A percentile compares a stretch with the other conserved stretches of the same genome.
Evolutionary conservation across 2,888 invertebrate species (phyloP).

Genomic region (Drosophila helvetica): DNA sequence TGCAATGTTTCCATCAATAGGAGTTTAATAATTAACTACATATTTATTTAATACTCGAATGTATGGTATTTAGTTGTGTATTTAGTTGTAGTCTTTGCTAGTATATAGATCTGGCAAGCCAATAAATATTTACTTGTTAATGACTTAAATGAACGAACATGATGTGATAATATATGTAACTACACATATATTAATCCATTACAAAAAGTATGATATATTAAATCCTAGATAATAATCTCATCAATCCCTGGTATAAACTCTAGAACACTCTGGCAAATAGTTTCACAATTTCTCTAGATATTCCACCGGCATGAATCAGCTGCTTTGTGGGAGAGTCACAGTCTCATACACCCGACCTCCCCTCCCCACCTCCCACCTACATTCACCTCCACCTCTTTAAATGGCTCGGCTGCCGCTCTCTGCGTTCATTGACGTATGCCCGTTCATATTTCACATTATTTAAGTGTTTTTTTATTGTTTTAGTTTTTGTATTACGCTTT

Average conservation of each 20-base stretch:
- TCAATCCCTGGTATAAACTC: not conserved
- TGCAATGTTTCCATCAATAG: not conserved
- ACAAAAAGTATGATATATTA: too few species aligned
- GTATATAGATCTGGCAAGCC: not conserved
- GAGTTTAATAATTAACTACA: too few species aligned
- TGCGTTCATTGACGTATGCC: constrained; percentile 59
- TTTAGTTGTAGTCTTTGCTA: not conserved
- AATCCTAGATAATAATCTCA: too few species aligned
- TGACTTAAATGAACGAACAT: too few species aligned
- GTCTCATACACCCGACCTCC: not conserved
- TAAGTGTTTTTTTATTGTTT: constrained; percentile 30
- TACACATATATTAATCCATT: too few species aligned
- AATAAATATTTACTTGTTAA: too few species aligned
- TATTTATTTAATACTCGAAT: too few species aligned
- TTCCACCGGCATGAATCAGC: constrained; percentile 62
- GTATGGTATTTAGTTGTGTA: too few species aligned
- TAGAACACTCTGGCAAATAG: constrained; percentile 22
- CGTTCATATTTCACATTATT: constrained; percentile 59
- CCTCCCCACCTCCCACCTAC: constrained; percentile 9
- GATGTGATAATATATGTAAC: too few species aligned
- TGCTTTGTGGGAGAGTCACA: constrained; percentile 17
- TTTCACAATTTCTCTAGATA: constrained; percentile 28
- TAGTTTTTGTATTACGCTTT: constrained; percentile 30
- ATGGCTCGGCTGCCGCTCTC: constrained; percentile 4
- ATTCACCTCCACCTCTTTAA: constrained; percentile 6